Conservation (phyloP, 2,113 vertebrate species). For the Onychostruthus taczanowskii region DNA sequence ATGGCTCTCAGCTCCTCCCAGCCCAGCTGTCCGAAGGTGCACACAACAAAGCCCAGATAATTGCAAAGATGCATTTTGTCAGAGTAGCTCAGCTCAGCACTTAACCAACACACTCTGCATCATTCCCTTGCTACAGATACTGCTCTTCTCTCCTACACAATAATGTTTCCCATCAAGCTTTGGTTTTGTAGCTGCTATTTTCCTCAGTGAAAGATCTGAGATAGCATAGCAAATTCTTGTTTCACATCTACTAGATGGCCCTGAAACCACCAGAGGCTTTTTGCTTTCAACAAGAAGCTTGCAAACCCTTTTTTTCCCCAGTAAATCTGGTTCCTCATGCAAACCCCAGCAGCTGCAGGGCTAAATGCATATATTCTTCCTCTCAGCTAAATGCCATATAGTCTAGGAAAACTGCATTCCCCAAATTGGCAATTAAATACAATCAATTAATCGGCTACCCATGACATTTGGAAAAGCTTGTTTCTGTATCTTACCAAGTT, state of each 20-base stretch:
- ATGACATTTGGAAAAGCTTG: neutral
- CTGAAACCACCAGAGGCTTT: neutral
- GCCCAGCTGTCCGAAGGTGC: neutral
- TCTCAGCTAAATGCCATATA: neutral
- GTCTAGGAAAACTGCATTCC: neutral
- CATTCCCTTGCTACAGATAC: neutral
- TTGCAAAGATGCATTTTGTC: neutral
- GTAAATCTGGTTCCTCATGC: neutral
- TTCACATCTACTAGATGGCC: neutral
- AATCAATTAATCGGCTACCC: neutral
- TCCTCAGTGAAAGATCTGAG: neutral
- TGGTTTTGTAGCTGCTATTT: neutral
- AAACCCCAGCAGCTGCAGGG: neutral
- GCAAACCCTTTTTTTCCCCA: neutral
- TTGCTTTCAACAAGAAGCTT: neutral
- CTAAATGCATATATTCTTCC: neutral
- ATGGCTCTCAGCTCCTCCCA: neutral
- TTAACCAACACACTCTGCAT: neutral
- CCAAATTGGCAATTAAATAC: neutral
- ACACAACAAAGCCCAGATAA: neutral
- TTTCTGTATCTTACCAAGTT: neutral
- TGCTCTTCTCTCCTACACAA: neutral
- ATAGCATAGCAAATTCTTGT: neutral
- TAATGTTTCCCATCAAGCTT: neutral
- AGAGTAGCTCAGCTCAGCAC: neutral